These are phyloP conservation scores for Drosophila bunnanda DNA, from an alignment of 2,888 invertebrate genomes.

Conservation along the genomic window DNA sequence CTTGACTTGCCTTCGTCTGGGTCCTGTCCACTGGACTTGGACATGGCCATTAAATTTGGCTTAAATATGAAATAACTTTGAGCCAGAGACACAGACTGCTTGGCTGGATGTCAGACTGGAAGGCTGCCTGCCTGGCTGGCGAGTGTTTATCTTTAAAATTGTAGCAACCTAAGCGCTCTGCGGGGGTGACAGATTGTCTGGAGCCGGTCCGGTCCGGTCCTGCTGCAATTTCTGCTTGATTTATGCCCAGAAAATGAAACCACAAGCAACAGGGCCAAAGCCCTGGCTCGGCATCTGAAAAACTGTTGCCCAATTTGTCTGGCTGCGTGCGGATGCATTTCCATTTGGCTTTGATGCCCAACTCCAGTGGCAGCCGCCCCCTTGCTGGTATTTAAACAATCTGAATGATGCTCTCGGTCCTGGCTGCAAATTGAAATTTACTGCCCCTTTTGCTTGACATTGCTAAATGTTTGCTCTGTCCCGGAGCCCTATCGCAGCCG, in stretches of 20 bases:
- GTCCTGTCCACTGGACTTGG: slow-evolving; percentile 21
- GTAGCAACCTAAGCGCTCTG: slow-evolving; percentile 40
- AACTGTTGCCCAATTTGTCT: slow-evolving; percentile 58
- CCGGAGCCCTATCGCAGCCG: slow-evolving; percentile 11
- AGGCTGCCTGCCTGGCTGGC: slow-evolving; percentile 7
- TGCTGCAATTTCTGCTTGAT: slow-evolving; percentile 63
- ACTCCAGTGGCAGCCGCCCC: slow-evolving; percentile 6
- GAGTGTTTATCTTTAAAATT: slow-evolving; percentile 60
- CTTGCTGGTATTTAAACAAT: slow-evolving; percentile 55
- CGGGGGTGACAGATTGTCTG: slow-evolving; percentile 23
- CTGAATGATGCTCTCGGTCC: slow-evolving; percentile 50
- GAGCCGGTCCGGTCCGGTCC: slow-evolving; percentile 2
- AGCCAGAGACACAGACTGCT: slow-evolving; percentile 20
- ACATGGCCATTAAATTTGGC: slow-evolving; percentile 54
- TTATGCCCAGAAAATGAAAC: slow-evolving; percentile 67
- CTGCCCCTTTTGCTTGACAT: slow-evolving; percentile 29
- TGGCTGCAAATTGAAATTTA: slow-evolving; percentile 66
- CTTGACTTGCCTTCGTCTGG: slow-evolving; percentile 37
- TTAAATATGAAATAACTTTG: slow-evolving; percentile 54
- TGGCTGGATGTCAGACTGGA: not conserved
- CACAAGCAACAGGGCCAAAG: slow-evolving; percentile 39
- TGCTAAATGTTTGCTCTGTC: slow-evolving; percentile 39
- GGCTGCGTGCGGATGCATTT: slow-evolving; percentile 41
- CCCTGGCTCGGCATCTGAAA: slow-evolving; percentile 39
- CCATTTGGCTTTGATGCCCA: slow-evolving; percentile 31